Conservation (phyloP, 2,797 vertebrate species). For the Oryzias dopingdopingensis region DNA sequence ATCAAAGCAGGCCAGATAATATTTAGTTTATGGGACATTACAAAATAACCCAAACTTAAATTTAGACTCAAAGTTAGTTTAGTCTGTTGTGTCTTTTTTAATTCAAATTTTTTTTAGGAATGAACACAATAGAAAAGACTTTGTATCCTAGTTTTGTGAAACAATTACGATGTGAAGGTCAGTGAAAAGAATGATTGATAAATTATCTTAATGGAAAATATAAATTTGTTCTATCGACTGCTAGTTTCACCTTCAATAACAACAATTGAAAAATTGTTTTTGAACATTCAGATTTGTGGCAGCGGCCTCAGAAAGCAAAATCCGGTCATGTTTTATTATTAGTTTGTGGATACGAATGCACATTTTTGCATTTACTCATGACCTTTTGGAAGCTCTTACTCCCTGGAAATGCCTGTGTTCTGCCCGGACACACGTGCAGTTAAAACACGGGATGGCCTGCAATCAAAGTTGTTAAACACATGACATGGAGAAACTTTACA, state of each 20-base stretch:
- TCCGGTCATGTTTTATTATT: too few species aligned
- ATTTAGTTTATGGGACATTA: slow-evolving; percentile 1
- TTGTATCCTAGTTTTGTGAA: too few species aligned
- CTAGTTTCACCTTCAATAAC: background rate
- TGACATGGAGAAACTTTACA: background rate
- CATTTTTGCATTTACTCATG: slow-evolving; percentile 24
- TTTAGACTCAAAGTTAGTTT: too few species aligned
- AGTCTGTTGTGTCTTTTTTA: too few species aligned
- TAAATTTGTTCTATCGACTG: background rate
- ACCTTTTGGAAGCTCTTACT: slow-evolving; percentile 4
- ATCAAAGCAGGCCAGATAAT: slow-evolving; percentile 3
- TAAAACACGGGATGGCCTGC: background rate
- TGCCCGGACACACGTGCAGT: background rate
- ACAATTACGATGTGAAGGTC: too few species aligned
- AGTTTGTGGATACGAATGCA: background rate
- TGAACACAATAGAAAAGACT: too few species aligned
- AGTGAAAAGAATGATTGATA: too few species aligned
- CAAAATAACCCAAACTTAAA: background rate
- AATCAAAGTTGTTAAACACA: background rate
- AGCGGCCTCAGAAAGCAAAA: background rate
- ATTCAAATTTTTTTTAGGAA: too few species aligned
- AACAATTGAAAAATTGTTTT: background rate
- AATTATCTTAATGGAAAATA: background rate
- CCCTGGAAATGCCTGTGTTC: background rate
- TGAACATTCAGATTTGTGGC: background rate